phyloP scores from a whole-genome alignment of 2,888 invertebrate genomes.

The Scaptomyza caliginosa region DNA sequence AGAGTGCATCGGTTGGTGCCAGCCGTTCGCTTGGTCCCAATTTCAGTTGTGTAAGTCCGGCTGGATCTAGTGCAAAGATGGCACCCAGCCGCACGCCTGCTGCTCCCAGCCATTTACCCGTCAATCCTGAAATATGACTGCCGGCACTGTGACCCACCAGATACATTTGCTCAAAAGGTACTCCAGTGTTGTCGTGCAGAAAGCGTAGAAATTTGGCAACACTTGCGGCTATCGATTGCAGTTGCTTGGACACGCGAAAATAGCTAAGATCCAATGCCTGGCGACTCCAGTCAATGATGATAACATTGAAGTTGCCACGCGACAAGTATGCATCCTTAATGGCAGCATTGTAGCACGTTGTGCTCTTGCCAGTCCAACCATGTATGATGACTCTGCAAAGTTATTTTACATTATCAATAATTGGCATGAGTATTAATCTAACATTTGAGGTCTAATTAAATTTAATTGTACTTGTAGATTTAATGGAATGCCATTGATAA shows the following conservation, averaged over 20 bases:
- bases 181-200: constrained; percentile 64
- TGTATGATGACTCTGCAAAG: constrained; percentile 73
- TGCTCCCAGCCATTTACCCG: constrained; percentile 68
- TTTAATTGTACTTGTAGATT: too few relatives aligned
- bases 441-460: too few relatives aligned
- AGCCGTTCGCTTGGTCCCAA: constrained; percentile 70
- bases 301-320: constrained; percentile 77
- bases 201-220: constrained; percentile 77
- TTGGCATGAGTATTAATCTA: too few relatives aligned
- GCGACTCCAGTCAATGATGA: constrained; percentile 81
- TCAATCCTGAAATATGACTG: constrained; percentile 81
- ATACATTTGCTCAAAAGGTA: constrained; percentile 69
- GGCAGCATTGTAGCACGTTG: constrained; percentile 77
- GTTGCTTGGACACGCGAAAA: constrained; percentile 70
- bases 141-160: constrained; percentile 84
- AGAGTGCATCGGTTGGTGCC: constrained; percentile 78
- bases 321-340: constrained; percentile 79
- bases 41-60: constrained; percentile 76
- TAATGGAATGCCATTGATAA: too few relatives aligned
- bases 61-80: constrained; percentile 83
- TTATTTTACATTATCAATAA: too few relatives aligned
- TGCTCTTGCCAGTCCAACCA: constrained; percentile 80
- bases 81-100: constrained; percentile 64
- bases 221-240: constrained; percentile 70
- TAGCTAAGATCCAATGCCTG: constrained; percentile 76